Conservation (phyloP, 2,797 vertebrate genomes). For the Malurus leucopterus region DNA sequence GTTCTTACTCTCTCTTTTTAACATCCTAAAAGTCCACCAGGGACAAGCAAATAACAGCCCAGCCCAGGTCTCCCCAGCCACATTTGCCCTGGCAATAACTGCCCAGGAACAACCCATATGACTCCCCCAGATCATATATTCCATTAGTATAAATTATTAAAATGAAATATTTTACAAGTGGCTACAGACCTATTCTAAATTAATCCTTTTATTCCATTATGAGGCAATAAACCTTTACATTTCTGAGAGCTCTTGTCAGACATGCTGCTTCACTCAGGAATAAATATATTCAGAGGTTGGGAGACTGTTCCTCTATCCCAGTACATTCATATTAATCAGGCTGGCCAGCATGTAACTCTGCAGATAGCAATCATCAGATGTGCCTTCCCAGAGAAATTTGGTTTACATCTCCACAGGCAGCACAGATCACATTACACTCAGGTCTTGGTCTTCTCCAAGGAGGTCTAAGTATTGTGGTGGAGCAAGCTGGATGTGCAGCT, state of each 20-base stretch:
- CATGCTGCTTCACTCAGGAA: conserved; percentile 12
- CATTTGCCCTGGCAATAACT: conserved; percentile 22
- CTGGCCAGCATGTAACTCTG: neutral
- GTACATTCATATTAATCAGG: conserved; percentile 47
- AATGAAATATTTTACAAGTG: conserved; percentile 57
- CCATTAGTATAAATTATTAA: conserved; percentile 70
- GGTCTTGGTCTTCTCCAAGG: conserved; percentile 1
- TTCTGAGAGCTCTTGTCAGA: conserved; percentile 45
- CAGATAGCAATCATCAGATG: conserved; percentile 15
- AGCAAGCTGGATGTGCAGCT: neutral
- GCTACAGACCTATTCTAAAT: conserved; percentile 47
- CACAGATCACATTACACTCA: neutral
- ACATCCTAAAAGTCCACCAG: conserved; percentile 8
- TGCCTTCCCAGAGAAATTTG: conserved; percentile 17
- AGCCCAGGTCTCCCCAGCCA: neutral
- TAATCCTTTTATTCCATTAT: conserved; percentile 58
- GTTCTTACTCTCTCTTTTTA: neutral
- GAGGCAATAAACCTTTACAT: conserved; percentile 56
- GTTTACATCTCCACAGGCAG: conserved; percentile 2
- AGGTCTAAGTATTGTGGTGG: neutral
- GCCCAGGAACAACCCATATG: neutral
- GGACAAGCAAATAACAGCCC: neutral
- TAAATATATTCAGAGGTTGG: conserved; percentile 38
- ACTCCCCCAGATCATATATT: conserved; percentile 22
- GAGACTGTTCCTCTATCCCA: neutral